Evolutionary conservation across 2,113 vertebrate species (phyloP).

Genomic region (cat (Felis catus)): F.catus_Fca126_mat1.0 CM031424.1:42097501-42098000

Average conservation of each 20-base stretch:
- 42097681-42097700: no score
- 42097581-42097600: neutral
- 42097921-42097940: slow-evolving; percentile 35
- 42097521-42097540: neutral
- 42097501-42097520: neutral
- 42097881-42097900: neutral
- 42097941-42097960: neutral
- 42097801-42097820: no score
- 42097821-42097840: no score
- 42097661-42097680: no score
- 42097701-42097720: no score
- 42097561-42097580: neutral
- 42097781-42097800: no score
- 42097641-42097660: no score
- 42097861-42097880: neutral
- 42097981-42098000: neutral
- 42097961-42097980: neutral
- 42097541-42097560: neutral
- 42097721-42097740: no score
- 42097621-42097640: no score
- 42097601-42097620: neutral
- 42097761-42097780: no score
- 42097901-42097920: neutral
- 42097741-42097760: no score
- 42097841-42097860: neutral